A percentile compares a stretch with the other conserved stretches of the same genome.
Evolutionary conservation across 2,797 vertebrate genomes (phyloP).

Genomic region (Darevskia nairensis): DNA sequence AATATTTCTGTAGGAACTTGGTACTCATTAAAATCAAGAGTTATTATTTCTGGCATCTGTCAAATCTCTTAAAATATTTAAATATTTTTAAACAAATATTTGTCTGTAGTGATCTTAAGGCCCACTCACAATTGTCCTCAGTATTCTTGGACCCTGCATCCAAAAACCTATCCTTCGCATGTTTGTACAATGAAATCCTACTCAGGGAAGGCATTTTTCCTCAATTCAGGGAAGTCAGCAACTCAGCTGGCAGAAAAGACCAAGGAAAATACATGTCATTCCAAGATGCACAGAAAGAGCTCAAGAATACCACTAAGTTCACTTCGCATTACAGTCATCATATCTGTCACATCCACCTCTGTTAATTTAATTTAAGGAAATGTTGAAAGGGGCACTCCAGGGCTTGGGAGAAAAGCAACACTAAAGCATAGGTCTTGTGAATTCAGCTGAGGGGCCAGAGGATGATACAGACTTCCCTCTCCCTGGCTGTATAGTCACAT

Average conservation of each 20-base stretch:
- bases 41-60: conserved; percentile 13
- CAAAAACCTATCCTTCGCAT: background rate
- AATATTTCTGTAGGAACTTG: background rate
- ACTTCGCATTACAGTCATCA: conserved; percentile 11
- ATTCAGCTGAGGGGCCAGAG: too few relatives aligned
- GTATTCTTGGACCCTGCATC: conserved; percentile 37
- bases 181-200: conserved; percentile 41
- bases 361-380: conserved; percentile 31
- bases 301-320: conserved; percentile 29
- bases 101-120: conserved; percentile 25
- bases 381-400: background rate
- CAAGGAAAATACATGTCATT: conserved; percentile 23
- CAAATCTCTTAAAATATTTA: conserved; percentile 20
- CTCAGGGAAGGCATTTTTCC: conserved; percentile 9
- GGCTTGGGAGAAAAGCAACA: background rate
- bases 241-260: background rate
- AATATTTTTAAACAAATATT: conserved; percentile 15
- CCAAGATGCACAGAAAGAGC: conserved; percentile 9
- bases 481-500: too few relatives aligned
- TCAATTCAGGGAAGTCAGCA: conserved; percentile 21
- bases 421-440: background rate
- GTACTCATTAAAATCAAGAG: conserved; percentile 7
- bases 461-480: too few relatives aligned
- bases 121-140: conserved; percentile 28
- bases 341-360: conserved; percentile 2